phyloP scores from a whole-genome alignment of 2,888 invertebrate genomes.

The Erebia ligea region DNA sequence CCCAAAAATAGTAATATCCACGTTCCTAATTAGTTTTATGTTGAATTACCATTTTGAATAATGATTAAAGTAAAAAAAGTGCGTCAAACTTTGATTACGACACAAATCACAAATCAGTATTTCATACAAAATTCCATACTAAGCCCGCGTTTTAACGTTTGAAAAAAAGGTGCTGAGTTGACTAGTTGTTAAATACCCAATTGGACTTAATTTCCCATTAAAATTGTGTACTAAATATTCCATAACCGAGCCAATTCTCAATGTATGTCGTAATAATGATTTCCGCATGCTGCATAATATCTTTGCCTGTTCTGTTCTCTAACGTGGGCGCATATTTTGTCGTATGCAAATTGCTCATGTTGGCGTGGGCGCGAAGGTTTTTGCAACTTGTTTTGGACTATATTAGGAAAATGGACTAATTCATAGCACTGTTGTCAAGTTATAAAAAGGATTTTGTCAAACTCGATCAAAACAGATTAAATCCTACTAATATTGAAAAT shows the following conservation, averaged over 20 bases:
- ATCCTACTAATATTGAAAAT: no score
- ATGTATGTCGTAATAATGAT: conserved; percentile 4
- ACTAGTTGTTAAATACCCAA: no score
- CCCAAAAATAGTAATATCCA: neutral
- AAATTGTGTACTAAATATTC: neutral
- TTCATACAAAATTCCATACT: no score
- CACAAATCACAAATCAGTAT: no score
- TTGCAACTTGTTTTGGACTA: conserved; percentile 23
- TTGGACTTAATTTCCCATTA: no score
- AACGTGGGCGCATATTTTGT: conserved; percentile 37
- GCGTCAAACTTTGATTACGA: no score
- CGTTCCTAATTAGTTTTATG: neutral
- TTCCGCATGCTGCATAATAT: conserved; percentile 21
- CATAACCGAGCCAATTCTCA: neutral
- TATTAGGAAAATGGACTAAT: conserved; percentile 12
- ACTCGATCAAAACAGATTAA: neutral
- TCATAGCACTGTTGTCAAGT: neutral
- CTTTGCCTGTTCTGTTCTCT: neutral
- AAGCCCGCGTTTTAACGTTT: no score
- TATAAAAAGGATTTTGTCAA: neutral
- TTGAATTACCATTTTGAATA: no score
- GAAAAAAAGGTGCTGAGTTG: no score
- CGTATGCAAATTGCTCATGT: conserved; percentile 35
- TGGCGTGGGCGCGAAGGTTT: conserved; percentile 32
- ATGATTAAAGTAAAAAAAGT: no score